Evolutionary conservation across 2,113 vertebrate genomes (phyloP), one percentile per base, ranked within the genome.

Genomic region (Mungos mungo): DNA sequence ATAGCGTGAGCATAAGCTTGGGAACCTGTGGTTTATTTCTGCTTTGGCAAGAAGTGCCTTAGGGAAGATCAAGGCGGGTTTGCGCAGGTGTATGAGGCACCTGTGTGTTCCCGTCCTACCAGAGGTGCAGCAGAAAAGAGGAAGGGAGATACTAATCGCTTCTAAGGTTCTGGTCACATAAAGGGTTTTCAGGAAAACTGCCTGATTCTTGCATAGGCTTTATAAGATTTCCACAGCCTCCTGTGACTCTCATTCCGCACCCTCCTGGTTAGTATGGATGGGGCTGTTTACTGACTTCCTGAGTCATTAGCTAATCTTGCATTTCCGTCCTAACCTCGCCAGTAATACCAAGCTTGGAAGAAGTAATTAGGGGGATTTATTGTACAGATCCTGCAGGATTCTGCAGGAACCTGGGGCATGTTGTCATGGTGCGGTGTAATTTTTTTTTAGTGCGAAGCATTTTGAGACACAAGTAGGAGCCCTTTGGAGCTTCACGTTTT

Each of bases 11-110:
- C 52, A 8, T 52, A 77, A 89, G 54, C 31, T 50, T 38, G 21
- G 63, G 71, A 88, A 38, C 35, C 4, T 86, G 14, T 6, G 9
- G 25, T 87, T 93, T 92, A 47, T 97, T 87, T 72, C 76, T 88
- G n/a, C 45, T 74, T 69, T 85, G 63, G 8, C 31, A 69, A 66
- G 45, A 72, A 88, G 8, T 19, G 31, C n/a, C 69, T 33, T 68
- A 47, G 2, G 1, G 41, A 90, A 80, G 68, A 54, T 68, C 21
- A 76, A 57, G 19, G 21, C n/a, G n/a, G 65, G 35, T 9, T 31
- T 31, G 5, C 0, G 1, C 15, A 35, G 12, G 13, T 77, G 14
- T 41, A 15, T n/a, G 7, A 23, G 29, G 12, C 2, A 18, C 15
- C 19, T 27, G 0, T 29, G 29, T 81, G 25, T 57, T 45, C 12